A percentile compares a stretch with the other conserved stretches of the same genome.
Evolutionary conservation across 1,140 invertebrate genomes (phyloP).

Genomic region (Nasonia longicornis): DNA sequence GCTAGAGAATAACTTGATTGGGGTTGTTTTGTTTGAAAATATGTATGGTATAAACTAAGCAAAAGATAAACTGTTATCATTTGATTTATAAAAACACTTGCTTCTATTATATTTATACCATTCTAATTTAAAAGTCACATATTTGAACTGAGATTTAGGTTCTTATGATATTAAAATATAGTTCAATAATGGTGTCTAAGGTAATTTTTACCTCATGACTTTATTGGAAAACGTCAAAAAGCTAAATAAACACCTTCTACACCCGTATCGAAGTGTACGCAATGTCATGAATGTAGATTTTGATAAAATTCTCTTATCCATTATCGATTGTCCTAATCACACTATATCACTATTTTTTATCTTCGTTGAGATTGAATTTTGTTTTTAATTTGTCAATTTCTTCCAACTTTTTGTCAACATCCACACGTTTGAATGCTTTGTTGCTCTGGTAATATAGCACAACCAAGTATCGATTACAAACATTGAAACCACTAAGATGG

Average conservation of each 20-base stretch:
- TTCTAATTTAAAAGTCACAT: too few species aligned
- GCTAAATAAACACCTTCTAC: too few species aligned
- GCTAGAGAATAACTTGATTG: neutral
- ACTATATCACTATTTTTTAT: constrained; percentile 63
- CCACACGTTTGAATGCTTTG: constrained; percentile 96
- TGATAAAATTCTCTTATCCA: neutral
- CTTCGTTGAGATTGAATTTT: constrained; percentile 84
- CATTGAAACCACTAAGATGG: constrained; percentile 98
- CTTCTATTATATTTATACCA: neutral
- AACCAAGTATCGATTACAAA: constrained; percentile 98
- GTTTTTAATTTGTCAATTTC: constrained; percentile 97
- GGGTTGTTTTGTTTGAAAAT: neutral
- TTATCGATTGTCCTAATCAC: too few species aligned
- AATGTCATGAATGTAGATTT: neutral
- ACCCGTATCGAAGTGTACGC: too few species aligned
- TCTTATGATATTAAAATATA: too few species aligned
- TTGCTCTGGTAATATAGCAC: constrained; percentile 97
- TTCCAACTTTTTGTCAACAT: constrained; percentile 96
- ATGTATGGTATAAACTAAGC: neutral
- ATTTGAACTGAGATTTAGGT: too few species aligned
- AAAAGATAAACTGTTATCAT: neutral
- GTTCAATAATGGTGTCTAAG: too few species aligned
- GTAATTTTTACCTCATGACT: too few species aligned
- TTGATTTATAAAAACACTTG: neutral
- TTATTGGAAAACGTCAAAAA: too few species aligned